Evolutionary conservation across 1,140 invertebrate species (phyloP), one percentile per base, ranked within the genome.

Genomic region (Uloborus diversus): DNA sequence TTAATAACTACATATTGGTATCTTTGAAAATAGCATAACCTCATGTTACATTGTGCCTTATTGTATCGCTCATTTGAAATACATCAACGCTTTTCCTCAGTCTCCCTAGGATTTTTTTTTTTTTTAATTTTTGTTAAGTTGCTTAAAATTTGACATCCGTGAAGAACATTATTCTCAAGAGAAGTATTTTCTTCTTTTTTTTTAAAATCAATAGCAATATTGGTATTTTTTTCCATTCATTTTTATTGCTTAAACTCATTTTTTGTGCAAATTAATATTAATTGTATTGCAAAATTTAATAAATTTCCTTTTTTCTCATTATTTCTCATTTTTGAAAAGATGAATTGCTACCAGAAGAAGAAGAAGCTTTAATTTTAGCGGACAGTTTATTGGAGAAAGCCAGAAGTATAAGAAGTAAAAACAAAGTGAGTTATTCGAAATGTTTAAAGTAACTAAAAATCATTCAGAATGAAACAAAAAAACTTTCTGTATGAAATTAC

Each of bases 341-440:
- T 68, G 25, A 27, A 9, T 9, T 13, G 23, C 23, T 68, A 7
- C n/a, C 23, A 3, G 47, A 51, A 49, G 65, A 51, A 51, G 32
- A 56, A 32, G 66, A 70, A 57, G 66, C 33, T 25, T 30, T 70
- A 5, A 20, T 51, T 35, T 70, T 70, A 70, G 66, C 47, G 4
- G 66, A 70, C 37, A 17, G 4, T 35, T 20, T 70, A 17, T 13
- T 70, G 17, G 49, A 70, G 37, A 70, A 70, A 56, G 66, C 66
- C 27, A 32, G 30, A 28, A 57, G 25, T 57, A 57, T 70, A 14
- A 53, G 66, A 25, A 32, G 37, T 20, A 70, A 70, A 56, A 53
- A 33, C 17, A 70, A 57, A 28, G 66, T 70, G 25, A 33, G 4
- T 11, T 7, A n/a, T n/a, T n/a, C n/a, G n/a, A n/a, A n/a, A n/a